These are phyloP conservation scores for Anarrhichthys ocellatus DNA, from an alignment of 2,113 vertebrate genomes.

Conservation along the genomic window DNA sequence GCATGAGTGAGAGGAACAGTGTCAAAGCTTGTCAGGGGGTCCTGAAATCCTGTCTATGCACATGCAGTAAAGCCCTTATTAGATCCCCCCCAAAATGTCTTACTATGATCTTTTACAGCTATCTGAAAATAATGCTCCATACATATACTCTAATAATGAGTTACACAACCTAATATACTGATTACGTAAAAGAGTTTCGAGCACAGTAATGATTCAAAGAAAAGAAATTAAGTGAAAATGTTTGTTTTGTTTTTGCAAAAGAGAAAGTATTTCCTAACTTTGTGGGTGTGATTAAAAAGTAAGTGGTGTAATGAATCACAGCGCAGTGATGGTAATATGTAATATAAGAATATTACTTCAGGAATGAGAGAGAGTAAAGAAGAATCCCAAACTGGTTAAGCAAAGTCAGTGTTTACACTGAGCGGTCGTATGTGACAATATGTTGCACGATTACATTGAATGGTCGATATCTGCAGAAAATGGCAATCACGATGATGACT, in stretches of 20 bases:
- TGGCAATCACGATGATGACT: slow-evolving; percentile 4
- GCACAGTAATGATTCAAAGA: slow-evolving; percentile 28
- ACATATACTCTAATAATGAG: background rate
- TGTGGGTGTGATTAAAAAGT: slow-evolving; percentile 53
- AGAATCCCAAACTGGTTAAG: slow-evolving; percentile 12
- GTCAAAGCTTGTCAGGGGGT: slow-evolving; percentile 20
- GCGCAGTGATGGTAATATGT: slow-evolving; percentile 7
- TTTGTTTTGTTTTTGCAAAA: slow-evolving; percentile 38
- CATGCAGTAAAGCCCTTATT: slow-evolving; percentile 21
- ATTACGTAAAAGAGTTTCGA: background rate
- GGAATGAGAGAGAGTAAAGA: slow-evolving; percentile 30
- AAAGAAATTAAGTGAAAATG: slow-evolving; percentile 18
- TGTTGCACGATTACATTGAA: slow-evolving; percentile 30
- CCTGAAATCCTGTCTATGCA: slow-evolving; percentile 11
- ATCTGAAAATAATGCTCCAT: background rate
- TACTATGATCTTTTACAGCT: background rate
- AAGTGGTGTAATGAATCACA: slow-evolving; percentile 48
- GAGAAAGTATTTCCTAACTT: slow-evolving; percentile 42
- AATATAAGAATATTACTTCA: slow-evolving; percentile 30
- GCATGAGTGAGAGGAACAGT: slow-evolving; percentile 39
- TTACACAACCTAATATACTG: slow-evolving; percentile 5
- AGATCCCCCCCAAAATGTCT: slow-evolving; percentile 12
- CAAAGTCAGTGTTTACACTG: background rate
- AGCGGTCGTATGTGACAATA: slow-evolving; percentile 16
- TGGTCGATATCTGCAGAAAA: slow-evolving; percentile 30